These are phyloP conservation scores for Nymphalis urticae DNA, from an alignment of 2,888 invertebrate genomes.

Conservation along the genomic window DNA sequence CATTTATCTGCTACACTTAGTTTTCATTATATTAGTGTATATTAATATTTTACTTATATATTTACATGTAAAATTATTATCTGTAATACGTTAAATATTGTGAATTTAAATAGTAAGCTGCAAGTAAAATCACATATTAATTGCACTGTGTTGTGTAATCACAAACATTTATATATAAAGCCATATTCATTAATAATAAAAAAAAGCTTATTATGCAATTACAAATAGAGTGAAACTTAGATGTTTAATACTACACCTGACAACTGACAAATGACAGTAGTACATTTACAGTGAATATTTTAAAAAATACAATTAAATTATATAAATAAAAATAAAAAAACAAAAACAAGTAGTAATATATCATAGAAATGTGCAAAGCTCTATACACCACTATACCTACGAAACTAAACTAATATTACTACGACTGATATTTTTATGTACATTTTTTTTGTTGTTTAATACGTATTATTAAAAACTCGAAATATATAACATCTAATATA, in stretches of 20 bases:
- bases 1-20: background rate
- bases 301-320: slow-evolving; percentile 1
- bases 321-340: background rate
- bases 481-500: background rate
- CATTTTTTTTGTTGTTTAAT: background rate
- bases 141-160: slow-evolving; percentile 9
- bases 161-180: background rate
- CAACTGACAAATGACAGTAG: background rate
- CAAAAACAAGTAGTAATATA: background rate
- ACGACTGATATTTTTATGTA: background rate
- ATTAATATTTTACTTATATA: slow-evolving; percentile 6
- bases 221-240: background rate
- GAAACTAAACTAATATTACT: background rate
- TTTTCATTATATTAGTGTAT: background rate
- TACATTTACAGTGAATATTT: background rate
- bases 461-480: background rate
- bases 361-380: background rate
- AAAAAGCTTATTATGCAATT: background rate
- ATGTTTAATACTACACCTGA: no score
- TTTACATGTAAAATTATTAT: slow-evolving; percentile 4
- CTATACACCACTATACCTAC: slow-evolving; percentile 9
- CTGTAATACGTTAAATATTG: background rate
- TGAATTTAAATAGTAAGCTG: slow-evolving; percentile 10
- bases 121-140: slow-evolving; percentile 8
- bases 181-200: background rate